A percentile compares a stretch with the other conserved stretches of the same genome.
Conservation (phyloP, 1,140 invertebrate genomes). For the Calliopsis andreniformis region DNA sequence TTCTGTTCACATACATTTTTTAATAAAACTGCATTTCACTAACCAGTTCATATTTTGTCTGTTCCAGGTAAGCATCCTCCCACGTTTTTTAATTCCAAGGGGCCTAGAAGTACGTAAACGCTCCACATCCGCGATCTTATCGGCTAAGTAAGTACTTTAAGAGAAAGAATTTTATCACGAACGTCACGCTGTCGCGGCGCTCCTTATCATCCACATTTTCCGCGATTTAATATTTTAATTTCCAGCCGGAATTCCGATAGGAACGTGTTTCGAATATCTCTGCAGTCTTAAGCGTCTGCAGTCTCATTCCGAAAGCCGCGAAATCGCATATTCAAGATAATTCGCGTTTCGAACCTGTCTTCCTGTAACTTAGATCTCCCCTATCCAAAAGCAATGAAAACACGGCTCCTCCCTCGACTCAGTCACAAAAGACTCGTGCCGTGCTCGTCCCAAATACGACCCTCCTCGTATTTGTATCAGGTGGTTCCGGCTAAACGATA, state of each 20-base stretch:
- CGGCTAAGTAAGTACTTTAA: slow-evolving; percentile 23
- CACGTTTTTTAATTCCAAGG: neutral
- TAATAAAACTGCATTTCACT: neutral
- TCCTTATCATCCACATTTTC: slow-evolving; percentile 15
- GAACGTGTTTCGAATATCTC: slow-evolving; percentile 38
- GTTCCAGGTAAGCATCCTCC: slow-evolving; percentile 71
- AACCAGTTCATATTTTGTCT: slow-evolving; percentile 51
- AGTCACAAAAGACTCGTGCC: no score
- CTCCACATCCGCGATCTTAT: slow-evolving; percentile 16
- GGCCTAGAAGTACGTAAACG: neutral
- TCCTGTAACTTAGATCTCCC: neutral
- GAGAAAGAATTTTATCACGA: slow-evolving; percentile 32
- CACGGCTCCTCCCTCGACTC: neutral
- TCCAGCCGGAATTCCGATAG: slow-evolving; percentile 25
- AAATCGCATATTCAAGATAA: slow-evolving; percentile 16
- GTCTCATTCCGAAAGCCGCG: neutral
- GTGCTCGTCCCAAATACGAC: no score
- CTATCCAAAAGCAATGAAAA: neutral
- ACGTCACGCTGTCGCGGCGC: neutral
- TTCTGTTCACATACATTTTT: neutral
- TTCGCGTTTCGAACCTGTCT: neutral
- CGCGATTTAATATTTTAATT: slow-evolving; percentile 55
- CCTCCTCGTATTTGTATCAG: no score
- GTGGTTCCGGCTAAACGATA: neutral
- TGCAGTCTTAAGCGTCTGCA: slow-evolving; percentile 8